Conservation (phyloP, 2,113 vertebrate species). For the Leuciscus idus region DNA sequence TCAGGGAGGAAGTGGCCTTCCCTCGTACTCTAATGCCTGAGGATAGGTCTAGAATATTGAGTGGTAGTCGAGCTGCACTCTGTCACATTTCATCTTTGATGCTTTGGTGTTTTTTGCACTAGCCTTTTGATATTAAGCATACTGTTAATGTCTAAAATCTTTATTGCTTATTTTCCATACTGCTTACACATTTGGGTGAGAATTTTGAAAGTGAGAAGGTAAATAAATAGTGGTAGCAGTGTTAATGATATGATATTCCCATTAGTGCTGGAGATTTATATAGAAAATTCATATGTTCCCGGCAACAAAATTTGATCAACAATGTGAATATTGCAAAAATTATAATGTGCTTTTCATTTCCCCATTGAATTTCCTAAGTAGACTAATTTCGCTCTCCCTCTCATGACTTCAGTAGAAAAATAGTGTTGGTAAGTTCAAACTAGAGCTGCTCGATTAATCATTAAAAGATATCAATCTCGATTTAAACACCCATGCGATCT, state of each 20-base stretch:
- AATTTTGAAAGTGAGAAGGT: background rate
- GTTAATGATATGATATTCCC: background rate
- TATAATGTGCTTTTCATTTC: background rate
- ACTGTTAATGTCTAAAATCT: background rate
- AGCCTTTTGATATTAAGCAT: background rate
- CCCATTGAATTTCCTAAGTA: background rate
- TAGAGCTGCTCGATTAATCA: no score
- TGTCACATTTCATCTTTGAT: background rate
- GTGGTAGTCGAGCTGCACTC: background rate
- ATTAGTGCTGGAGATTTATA: background rate
- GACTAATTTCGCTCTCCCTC: no score
- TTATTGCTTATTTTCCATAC: background rate
- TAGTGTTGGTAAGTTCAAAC: no score
- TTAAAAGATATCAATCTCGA: no score
- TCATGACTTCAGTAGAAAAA: no score
- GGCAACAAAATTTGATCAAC: background rate
- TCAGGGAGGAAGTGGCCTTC: conserved; percentile 21
- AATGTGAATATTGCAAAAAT: background rate
- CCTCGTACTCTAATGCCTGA: conserved; percentile 20
- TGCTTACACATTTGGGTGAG: background rate
- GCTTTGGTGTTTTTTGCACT: background rate
- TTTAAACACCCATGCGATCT: no score
- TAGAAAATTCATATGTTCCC: background rate
- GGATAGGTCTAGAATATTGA: conserved; percentile 5
- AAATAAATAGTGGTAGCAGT: background rate